These are phyloP conservation scores for Myiothlypis coronata DNA, from an alignment of 2,797 vertebrate species.

Conservation along the genomic window DNA sequence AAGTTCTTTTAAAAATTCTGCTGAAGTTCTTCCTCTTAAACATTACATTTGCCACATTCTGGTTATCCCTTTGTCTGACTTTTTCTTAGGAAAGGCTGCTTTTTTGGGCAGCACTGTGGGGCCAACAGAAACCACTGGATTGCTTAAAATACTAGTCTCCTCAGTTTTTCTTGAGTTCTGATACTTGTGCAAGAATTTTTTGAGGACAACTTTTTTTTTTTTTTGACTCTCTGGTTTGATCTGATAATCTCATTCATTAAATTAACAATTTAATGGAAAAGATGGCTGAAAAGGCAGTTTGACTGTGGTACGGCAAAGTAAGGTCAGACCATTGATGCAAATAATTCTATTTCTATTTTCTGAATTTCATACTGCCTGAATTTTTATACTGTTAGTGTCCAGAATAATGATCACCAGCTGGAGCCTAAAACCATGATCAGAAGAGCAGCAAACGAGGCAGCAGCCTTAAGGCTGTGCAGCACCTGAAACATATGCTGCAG, in stretches of 20 bases:
- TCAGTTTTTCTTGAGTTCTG: neutral
- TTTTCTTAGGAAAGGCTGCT: neutral
- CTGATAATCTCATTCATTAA: neutral
- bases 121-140: neutral
- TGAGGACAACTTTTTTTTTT: neutral
- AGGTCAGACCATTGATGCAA: neutral
- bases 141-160: neutral
- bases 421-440: neutral
- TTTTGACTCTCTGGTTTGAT: neutral
- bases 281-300: neutral
- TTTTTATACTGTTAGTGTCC: conserved; percentile 3
- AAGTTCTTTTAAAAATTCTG: neutral
- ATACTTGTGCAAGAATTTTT: neutral
- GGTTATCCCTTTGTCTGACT: neutral
- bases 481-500: conserved; percentile 5
- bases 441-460: neutral
- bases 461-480: neutral
- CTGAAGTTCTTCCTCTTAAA: neutral
- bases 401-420: conserved; percentile 33
- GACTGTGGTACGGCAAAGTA: neutral
- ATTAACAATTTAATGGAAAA: neutral
- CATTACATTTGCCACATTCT: neutral
- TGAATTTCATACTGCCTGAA: neutral
- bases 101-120: neutral
- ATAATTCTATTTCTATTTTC: neutral